Evolutionary conservation across 2,888 invertebrate genomes (phyloP).

Genomic region (Cataglyphis rosenhaueri): DNA sequence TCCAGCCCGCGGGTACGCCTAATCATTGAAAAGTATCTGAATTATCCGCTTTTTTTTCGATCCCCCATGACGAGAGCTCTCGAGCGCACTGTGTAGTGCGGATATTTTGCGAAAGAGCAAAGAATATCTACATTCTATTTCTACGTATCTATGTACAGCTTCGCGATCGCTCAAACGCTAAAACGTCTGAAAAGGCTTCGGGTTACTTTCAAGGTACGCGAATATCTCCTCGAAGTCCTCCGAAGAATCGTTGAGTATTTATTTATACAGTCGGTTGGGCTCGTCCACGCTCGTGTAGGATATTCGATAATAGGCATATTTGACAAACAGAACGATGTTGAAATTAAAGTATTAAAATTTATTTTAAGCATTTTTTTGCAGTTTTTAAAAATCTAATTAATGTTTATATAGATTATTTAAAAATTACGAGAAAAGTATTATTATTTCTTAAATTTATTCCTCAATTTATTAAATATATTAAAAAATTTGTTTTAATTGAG

Average conservation of each 20-base stretch:
- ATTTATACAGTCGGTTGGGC: constrained; percentile 68
- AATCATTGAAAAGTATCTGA: constrained; percentile 22
- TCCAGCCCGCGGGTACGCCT: neutral
- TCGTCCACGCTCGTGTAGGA: constrained; percentile 5
- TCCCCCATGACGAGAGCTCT: constrained; percentile 15
- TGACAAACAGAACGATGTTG: neutral
- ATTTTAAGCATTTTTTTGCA: neutral
- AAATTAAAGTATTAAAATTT: neutral
- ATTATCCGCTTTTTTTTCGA: constrained; percentile 19
- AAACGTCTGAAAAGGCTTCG: constrained; percentile 74
- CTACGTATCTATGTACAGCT: constrained; percentile 67
- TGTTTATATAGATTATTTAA: constrained; percentile 1
- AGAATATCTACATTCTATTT: constrained; percentile 48
- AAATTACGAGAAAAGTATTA: neutral
- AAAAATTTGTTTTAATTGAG: neutral
- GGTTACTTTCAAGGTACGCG: constrained; percentile 81
- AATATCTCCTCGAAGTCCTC: constrained; percentile 61
- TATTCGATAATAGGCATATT: neutral
- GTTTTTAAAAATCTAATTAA: neutral
- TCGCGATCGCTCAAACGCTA: constrained; percentile 57
- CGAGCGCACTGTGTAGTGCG: neutral
- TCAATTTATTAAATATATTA: neutral
- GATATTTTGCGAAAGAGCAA: constrained; percentile 1
- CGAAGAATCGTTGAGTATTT: constrained; percentile 70
- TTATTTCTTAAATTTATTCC: neutral